Evolutionary conservation across 2,113 vertebrate species (phyloP), one percentile per base, ranked within the genome.

Genomic region (Ictalurus furcatus): DNA sequence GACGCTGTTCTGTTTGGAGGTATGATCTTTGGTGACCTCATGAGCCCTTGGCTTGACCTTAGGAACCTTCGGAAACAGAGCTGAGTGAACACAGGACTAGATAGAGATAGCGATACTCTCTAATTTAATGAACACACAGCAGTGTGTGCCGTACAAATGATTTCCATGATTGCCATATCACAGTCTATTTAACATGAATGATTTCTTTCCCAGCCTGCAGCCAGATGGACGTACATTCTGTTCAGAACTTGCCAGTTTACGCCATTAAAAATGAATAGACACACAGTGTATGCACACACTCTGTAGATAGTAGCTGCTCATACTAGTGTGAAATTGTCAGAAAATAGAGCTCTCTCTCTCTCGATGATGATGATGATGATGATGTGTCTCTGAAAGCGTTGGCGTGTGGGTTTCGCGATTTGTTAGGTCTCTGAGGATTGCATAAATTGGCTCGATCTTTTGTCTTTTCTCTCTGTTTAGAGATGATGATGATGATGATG

Each of bases 381-480:
- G 37, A 71, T 12, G 12, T 1, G 5, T 54, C 17, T 85, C 6
- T 54, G n/a, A 7, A 52, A 67, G 63, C 17, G n/a, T 54, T 28
- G 14, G 84, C 34, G 65, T 85, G 84, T 65, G 83, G 25, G 80
- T 65, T 54, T 67, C 44, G 4, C 61, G 21, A 40, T 67, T 25
- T 13, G 76, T 48, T 54, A n/a, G 7, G 11, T 30, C 37, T 80
- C 74, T 30, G 13, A 19, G 48, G 61, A 37, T 21, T 73, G 84
- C 56, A 48, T 21, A 79, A 48, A 65, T 23, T 52, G 74, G 30
- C 30, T 73, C 13, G 12, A 0, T 74, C 34, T 61, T 76, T 61
- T 23, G 81, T 52, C 69, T 84, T 88, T 56, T 59, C 30, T 58
- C 19, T 34, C 11, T 59, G 80, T 82, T 58, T 82, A 23, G 80